phyloP scores from a whole-genome alignment of 2,797 vertebrate genomes.

The Crocodylus rhombifer region DNA sequence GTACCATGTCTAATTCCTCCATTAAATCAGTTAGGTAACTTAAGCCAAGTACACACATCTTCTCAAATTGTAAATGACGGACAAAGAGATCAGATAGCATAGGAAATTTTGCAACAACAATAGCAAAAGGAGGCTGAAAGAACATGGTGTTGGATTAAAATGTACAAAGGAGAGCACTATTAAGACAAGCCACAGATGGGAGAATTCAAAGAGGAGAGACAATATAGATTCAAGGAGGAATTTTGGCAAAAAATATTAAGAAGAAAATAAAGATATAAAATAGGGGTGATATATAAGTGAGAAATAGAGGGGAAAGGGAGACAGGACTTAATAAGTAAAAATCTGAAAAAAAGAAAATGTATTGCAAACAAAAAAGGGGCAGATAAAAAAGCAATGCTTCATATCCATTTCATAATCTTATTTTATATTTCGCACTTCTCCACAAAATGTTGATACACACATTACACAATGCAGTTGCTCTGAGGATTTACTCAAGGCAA shows the following conservation, averaged over 20 bases:
- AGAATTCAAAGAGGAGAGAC: background rate
- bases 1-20: background rate
- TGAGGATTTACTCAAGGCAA: background rate
- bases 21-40: background rate
- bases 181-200: background rate
- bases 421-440: background rate
- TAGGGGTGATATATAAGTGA: background rate
- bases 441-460: background rate
- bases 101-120: accelerated
- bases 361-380: background rate
- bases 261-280: background rate
- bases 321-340: background rate
- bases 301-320: accelerated
- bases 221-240: background rate
- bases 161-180: background rate
- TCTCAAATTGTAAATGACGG: background rate
- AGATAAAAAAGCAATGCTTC: background rate
- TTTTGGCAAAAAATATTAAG: background rate
- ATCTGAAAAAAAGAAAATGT: background rate
- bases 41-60: background rate
- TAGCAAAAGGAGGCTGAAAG: accelerated
- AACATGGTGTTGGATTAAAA: background rate
- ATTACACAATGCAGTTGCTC: background rate
- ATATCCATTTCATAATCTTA: background rate
- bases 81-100: background rate